Evolutionary conservation across 2,113 vertebrate genomes (phyloP).

Genomic region (Lampris megalopsis): DNA sequence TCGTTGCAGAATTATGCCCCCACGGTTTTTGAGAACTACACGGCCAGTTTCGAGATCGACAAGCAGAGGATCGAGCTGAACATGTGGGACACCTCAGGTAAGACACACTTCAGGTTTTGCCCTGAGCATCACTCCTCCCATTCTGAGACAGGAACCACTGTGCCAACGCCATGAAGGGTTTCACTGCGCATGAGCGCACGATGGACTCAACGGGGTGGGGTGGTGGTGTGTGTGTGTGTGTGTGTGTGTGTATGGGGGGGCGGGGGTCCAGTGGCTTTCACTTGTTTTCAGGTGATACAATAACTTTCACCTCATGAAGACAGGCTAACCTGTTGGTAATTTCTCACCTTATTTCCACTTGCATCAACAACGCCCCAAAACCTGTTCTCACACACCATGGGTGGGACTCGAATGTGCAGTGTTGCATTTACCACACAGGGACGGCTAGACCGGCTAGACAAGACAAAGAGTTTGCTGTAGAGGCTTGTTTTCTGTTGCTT

Average conservation of each 20-base stretch:
- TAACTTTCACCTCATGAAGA: slow-evolving; percentile 29
- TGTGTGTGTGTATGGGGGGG: neutral
- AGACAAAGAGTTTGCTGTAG: slow-evolving; percentile 58
- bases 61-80: slow-evolving; percentile 95
- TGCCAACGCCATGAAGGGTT: slow-evolving; percentile 3
- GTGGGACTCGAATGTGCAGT: slow-evolving; percentile 24
- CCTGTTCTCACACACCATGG: slow-evolving; percentile 44
- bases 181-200: neutral
- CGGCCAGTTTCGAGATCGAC: slow-evolving; percentile 93
- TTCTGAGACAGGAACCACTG: neutral
- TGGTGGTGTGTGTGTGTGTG: too few species aligned
- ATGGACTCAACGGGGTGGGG: neutral
- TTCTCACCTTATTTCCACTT: slow-evolving; percentile 44
- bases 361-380: slow-evolving; percentile 40
- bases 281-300: neutral
- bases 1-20: slow-evolving; percentile 81
- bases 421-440: slow-evolving; percentile 48
- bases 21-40: slow-evolving; percentile 95
- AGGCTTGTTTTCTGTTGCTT: slow-evolving; percentile 24
- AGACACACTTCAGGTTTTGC: neutral
- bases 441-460: slow-evolving; percentile 59
- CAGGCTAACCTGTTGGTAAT: slow-evolving; percentile 8
- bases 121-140: neutral
- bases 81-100: slow-evolving; percentile 98
- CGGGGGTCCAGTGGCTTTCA: neutral